Conservation (phyloP, 2,113 vertebrate species). For the Ctenodactylus gundi region DNA sequence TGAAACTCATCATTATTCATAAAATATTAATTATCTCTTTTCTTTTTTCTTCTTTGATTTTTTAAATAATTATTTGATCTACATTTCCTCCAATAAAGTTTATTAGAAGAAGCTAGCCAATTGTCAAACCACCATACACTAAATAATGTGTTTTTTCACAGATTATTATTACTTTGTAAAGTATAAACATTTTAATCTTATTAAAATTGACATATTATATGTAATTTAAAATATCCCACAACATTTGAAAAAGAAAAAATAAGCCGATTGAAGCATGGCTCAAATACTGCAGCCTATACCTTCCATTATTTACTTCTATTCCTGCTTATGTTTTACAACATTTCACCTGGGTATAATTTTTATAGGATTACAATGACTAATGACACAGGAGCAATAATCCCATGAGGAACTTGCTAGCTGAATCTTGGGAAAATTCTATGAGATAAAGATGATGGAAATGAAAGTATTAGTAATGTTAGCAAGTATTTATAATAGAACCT, state of each 20-base stretch:
- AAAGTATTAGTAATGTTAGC: background rate
- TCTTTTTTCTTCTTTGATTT: background rate
- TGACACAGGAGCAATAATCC: background rate
- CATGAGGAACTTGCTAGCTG: background rate
- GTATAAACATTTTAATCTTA: background rate
- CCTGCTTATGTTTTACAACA: background rate
- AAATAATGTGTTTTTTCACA: background rate
- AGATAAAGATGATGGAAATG: background rate
- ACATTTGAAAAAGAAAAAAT: background rate
- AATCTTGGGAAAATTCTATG: background rate
- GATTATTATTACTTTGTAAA: background rate
- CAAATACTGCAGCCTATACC: background rate
- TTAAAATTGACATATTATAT: too few species aligned
- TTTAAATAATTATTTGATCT: background rate
- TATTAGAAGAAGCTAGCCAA: background rate
- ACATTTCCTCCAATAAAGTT: background rate
- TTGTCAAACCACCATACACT: background rate
- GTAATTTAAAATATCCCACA: too few species aligned
- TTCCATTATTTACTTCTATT: background rate
- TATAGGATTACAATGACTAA: background rate
- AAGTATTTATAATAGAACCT: background rate
- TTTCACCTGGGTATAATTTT: background rate
- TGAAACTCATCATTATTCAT: background rate
- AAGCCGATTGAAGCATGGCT: background rate
- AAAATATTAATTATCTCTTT: background rate